Conservation (phyloP, 2,888 invertebrate genomes). For the Patella caerulea region DNA sequence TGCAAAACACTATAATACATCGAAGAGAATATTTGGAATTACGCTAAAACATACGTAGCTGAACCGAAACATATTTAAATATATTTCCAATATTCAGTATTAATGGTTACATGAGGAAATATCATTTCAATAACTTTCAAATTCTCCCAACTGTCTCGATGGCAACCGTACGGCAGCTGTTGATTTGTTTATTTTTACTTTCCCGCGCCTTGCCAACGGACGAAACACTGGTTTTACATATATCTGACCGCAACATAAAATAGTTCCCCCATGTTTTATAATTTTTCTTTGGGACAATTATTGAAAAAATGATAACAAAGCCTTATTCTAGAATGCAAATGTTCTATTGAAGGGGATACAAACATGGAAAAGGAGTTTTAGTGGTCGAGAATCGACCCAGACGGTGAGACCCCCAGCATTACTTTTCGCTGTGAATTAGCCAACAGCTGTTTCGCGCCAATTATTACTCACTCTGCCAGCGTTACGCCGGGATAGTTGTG, state of each 20-base stretch:
- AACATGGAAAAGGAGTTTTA: too few species aligned
- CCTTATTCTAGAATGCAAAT: too few species aligned
- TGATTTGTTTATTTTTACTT: constrained; percentile 65
- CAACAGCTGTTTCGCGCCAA: constrained; percentile 70
- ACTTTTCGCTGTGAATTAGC: constrained; percentile 57
- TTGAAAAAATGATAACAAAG: too few species aligned
- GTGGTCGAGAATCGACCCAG: too few species aligned
- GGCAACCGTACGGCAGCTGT: constrained; percentile 61
- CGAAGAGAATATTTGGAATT: not conserved
- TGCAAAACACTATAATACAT: not conserved
- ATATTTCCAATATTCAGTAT: not conserved
- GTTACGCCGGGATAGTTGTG: constrained; percentile 59
- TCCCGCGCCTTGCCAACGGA: constrained; percentile 69
- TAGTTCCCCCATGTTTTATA: constrained; percentile 47
- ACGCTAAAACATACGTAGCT: not conserved
- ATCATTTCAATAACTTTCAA: constrained; percentile 24
- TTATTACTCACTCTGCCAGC: constrained; percentile 68
- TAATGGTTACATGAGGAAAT: not conserved
- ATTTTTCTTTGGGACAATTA: not conserved
- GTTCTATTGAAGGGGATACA: too few species aligned
- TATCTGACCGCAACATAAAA: constrained; percentile 45
- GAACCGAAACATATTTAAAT: not conserved
- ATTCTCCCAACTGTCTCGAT: constrained; percentile 56
- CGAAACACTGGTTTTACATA: constrained; percentile 40
- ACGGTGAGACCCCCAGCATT: constrained; percentile 12